Evolutionary conservation across 2,797 vertebrate genomes (phyloP), one percentile per base, ranked within the genome.

Genomic region (Discoglossus pictus): DNA sequence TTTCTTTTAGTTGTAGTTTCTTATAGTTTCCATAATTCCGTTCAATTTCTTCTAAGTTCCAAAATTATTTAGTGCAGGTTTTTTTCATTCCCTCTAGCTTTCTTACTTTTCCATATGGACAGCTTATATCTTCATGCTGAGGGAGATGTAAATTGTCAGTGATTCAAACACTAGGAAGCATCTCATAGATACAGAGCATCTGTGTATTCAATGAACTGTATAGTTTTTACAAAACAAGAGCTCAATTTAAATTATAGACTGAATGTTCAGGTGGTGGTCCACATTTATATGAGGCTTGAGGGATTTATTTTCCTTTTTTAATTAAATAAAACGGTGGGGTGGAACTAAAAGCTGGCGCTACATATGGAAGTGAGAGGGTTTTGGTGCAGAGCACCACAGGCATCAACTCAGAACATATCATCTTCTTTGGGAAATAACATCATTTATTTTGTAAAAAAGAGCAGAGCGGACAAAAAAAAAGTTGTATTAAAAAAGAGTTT

Each of bases 301-400:
- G 27, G 43, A 44, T 61, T 47, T 61, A 2, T 35, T 3, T 61
- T 9, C 16, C 53, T 18, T 18, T 34, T 47, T 48, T 61, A 61
- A 61, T 61, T 35, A 38, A 47, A 61, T 47, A 47, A 47, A 36
- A 36, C 43, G 7, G 44, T 47, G 15, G 42, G 58, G 13, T 47
- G 31, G 35, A 47, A 36, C 24, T 15, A 8, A 35, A 61, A 44
- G 42, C 15, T 44, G 16, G 8, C 8, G 27, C n/a, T 44, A 7
- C 9, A 44, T n/a, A 44, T 15, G 16, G n/a, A n/a, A 15, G 9
- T 42, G 39, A 44, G 42, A 44, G 2, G 4, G 27, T 31, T 31
- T 31, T 31, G n/a, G n/a, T n/a, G n/a, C 27, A 31, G 27, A 31
- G 27, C 27, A 31, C 27, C 27, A 31, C 6, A 36, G 11, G 35